A percentile compares a stretch with the other conserved stretches of the same genome.
These are phyloP conservation scores for Myripristis murdjan DNA, from an alignment of 2,797 vertebrate genomes.

Conservation along the genomic window DNA sequence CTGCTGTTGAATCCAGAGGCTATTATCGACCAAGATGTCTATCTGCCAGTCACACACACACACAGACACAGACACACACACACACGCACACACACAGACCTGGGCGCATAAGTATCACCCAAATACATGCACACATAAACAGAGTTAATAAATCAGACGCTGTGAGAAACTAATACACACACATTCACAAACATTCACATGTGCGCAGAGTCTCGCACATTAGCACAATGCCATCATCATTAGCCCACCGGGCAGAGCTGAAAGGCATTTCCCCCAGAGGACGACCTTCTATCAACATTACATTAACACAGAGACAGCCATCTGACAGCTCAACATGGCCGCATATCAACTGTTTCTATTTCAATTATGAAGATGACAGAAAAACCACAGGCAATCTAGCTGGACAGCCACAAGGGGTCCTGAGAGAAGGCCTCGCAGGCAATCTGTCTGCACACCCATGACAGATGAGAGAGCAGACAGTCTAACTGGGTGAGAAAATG, in stretches of 20 bases:
- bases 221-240: conserved; percentile 28
- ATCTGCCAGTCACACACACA: background rate
- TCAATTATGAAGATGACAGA: conserved; percentile 75
- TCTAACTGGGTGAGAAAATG: conserved; percentile 21
- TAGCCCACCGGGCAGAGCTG: conserved; percentile 22
- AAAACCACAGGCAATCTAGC: conserved; percentile 56
- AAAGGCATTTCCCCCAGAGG: conserved; percentile 54
- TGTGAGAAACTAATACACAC: background rate
- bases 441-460: conserved; percentile 27
- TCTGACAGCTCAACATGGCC: conserved; percentile 69
- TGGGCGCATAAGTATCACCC: background rate
- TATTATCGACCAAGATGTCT: background rate
- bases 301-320: conserved; percentile 63
- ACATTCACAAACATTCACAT: background rate
- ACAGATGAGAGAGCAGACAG: conserved; percentile 18
- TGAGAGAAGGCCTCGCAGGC: conserved; percentile 48
- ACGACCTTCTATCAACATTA: conserved; percentile 71
- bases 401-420: conserved; percentile 47
- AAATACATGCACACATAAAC: conserved; percentile 4
- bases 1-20: background rate
- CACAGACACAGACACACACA: background rate
- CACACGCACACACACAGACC: background rate
- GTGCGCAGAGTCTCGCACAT: background rate
- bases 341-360: conserved; percentile 72
- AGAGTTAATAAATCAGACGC: background rate